These are phyloP conservation scores for Luperina nickerlii DNA, from an alignment of 2,888 invertebrate genomes.

Conservation along the genomic window DNA sequence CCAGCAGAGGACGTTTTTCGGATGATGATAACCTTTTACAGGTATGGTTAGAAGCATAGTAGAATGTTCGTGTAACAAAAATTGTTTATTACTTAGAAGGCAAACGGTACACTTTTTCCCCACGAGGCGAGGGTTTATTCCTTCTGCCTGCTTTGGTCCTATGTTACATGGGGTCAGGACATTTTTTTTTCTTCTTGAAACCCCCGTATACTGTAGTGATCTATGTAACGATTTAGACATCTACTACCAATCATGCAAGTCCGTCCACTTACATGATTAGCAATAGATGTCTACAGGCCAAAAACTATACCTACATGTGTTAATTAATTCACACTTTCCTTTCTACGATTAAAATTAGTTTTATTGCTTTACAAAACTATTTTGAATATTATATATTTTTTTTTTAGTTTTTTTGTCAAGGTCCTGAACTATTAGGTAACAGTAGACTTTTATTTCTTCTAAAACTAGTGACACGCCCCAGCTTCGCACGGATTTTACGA, in stretches of 20 bases:
- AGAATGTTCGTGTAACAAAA: neutral
- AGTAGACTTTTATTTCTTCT: neutral
- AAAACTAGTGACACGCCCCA: too few species aligned
- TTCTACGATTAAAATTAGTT: slow-evolving; percentile 1
- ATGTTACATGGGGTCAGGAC: neutral
- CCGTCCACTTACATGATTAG: neutral
- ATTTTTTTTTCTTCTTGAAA: neutral
- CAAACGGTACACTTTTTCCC: neutral
- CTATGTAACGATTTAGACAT: neutral
- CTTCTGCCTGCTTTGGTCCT: neutral
- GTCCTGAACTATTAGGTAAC: neutral
- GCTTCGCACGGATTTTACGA: too few species aligned
- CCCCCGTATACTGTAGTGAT: neutral
- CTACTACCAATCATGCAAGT: too few species aligned
- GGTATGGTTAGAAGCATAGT: neutral
- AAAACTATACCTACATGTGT: neutral
- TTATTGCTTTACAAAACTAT: neutral
- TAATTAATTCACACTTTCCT: neutral
- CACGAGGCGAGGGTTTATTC: neutral
- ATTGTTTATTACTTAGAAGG: too few species aligned
- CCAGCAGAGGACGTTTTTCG: too few species aligned
- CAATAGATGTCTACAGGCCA: neutral
- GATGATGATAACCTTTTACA: neutral
- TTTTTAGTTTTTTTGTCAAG: too few species aligned
- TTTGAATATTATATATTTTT: slow-evolving; percentile 17